Percentiles rank a stretch among this genome's conserved stretches.
These are phyloP conservation scores for Synanthedon vespiformis DNA, from an alignment of 2,888 invertebrate genomes.

Conservation along the genomic window DNA sequence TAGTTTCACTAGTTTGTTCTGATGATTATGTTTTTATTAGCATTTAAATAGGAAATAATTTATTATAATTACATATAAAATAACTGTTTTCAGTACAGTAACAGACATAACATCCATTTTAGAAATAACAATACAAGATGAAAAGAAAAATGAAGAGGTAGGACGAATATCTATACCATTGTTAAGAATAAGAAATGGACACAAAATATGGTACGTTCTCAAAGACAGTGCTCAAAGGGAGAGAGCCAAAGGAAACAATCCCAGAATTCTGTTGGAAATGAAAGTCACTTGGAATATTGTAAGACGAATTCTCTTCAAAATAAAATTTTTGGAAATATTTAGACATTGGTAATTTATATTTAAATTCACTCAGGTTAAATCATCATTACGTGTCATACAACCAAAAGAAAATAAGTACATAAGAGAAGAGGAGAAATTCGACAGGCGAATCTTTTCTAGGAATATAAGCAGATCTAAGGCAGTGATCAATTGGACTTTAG, in stretches of 20 bases:
- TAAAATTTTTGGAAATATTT: not conserved
- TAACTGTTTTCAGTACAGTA: conserved; percentile 71
- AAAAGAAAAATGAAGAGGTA: conserved; percentile 95
- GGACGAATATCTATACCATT: conserved; percentile 91
- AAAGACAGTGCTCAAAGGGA: conserved; percentile 91
- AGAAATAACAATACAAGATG: conserved; percentile 93
- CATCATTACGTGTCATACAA: conserved; percentile 88
- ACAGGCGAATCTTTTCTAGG: conserved; percentile 88
- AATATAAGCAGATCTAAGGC: conserved; percentile 90
- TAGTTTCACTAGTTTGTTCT: too few species aligned
- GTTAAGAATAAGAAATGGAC: conserved; percentile 82
- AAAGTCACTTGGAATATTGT: conserved; percentile 90
- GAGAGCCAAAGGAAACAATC: conserved; percentile 87
- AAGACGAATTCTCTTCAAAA: conserved; percentile 20
- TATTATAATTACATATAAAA: not conserved
- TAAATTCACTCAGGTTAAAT: conserved; percentile 52
- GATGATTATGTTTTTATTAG: too few species aligned
- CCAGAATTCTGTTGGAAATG: conserved; percentile 89
- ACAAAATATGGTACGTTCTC: conserved; percentile 93
- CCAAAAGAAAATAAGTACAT: conserved; percentile 93
- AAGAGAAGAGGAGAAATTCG: conserved; percentile 89
- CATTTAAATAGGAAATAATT: too few species aligned
- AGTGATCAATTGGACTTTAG: conserved; percentile 82
- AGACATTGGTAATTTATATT: too few species aligned
- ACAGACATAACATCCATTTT: conserved; percentile 93